A percentile compares a stretch with the other conserved stretches of the same genome.
phyloP scores from a whole-genome alignment of 2,888 invertebrate species.

The Cryptus viduatorius region DNA sequence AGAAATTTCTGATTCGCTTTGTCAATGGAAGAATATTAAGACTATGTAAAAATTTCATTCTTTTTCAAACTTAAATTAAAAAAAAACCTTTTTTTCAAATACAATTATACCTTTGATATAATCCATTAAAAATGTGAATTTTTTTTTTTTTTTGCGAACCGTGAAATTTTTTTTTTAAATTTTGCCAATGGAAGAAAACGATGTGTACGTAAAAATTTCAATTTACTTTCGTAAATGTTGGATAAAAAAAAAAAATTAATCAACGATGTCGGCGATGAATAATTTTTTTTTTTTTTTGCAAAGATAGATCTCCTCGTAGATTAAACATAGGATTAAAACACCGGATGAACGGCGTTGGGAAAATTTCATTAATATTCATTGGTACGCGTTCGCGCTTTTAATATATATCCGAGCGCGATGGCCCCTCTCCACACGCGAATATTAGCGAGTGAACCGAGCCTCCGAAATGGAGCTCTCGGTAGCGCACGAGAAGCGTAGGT shows the following conservation, averaged over 20 bases:
- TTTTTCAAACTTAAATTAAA: no score
- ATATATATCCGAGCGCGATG: slow-evolving; percentile 42
- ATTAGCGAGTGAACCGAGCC: slow-evolving; percentile 44
- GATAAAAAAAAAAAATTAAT: not conserved
- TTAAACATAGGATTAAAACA: slow-evolving; percentile 58
- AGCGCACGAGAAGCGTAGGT: slow-evolving; percentile 36
- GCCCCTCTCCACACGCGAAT: slow-evolving; percentile 34
- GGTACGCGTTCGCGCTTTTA: slow-evolving; percentile 54
- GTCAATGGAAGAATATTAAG: no score
- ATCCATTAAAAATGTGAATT: no score
- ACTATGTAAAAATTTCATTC: no score
- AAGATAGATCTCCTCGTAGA: slow-evolving; percentile 18
- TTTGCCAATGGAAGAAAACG: no score
- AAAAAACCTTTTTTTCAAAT: no score
- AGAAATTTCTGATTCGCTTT: no score
- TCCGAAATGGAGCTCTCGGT: slow-evolving; percentile 16
- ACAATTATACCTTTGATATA: no score
- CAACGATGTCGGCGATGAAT: not conserved
- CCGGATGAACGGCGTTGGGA: slow-evolving; percentile 17
- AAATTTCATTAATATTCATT: slow-evolving; percentile 62
- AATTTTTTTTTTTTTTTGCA: not conserved
- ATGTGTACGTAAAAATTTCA: no score
- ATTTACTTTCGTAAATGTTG: not conserved
- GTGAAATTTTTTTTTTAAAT: no score
- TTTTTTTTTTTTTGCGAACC: no score